A percentile compares a stretch with the other conserved stretches of the same genome.
phyloP scores from a whole-genome alignment of 2,888 invertebrate genomes.

The Caradrina kadenii region DNA sequence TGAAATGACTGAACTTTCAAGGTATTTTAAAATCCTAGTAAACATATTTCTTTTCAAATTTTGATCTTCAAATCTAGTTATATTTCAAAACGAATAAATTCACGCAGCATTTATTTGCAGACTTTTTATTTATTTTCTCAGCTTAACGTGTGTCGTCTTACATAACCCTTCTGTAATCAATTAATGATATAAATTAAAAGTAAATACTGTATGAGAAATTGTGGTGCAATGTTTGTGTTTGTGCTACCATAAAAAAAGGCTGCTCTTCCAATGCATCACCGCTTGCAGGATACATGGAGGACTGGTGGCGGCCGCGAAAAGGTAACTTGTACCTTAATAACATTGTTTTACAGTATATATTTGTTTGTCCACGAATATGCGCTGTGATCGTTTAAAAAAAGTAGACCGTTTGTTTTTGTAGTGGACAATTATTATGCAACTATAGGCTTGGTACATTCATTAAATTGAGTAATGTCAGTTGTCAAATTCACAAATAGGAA shows the following conservation, averaged over 20 bases:
- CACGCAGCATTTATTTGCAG: slow-evolving; percentile 66
- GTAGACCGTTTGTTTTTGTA: slow-evolving; percentile 6
- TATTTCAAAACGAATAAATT: slow-evolving; percentile 46
- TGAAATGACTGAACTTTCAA: not conserved
- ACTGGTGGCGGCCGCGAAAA: slow-evolving; percentile 99
- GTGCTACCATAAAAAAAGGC: slow-evolving; percentile 91
- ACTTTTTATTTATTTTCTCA: slow-evolving; percentile 61
- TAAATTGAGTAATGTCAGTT: not conserved
- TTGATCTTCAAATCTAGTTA: not conserved
- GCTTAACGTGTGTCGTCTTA: slow-evolving; percentile 69
- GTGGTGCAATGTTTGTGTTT: slow-evolving; percentile 90
- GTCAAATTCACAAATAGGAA: not conserved
- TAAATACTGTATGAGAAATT: slow-evolving; percentile 89
- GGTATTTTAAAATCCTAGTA: not conserved
- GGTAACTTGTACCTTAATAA: slow-evolving; percentile 92
- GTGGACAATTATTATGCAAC: not conserved
- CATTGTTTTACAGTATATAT: slow-evolving; percentile 69
- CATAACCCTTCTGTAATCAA: slow-evolving; percentile 53
- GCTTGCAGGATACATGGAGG: slow-evolving; percentile 99
- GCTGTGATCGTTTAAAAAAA: slow-evolving; percentile 3
- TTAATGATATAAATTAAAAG: slow-evolving; percentile 72
- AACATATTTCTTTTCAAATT: not conserved
- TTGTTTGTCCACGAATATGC: slow-evolving; percentile 65
- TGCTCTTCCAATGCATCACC: slow-evolving; percentile 95
- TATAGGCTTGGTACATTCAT: not conserved